phyloP scores from a whole-genome alignment of 2,113 vertebrate genomes.

The Anhinga rufa region DNA sequence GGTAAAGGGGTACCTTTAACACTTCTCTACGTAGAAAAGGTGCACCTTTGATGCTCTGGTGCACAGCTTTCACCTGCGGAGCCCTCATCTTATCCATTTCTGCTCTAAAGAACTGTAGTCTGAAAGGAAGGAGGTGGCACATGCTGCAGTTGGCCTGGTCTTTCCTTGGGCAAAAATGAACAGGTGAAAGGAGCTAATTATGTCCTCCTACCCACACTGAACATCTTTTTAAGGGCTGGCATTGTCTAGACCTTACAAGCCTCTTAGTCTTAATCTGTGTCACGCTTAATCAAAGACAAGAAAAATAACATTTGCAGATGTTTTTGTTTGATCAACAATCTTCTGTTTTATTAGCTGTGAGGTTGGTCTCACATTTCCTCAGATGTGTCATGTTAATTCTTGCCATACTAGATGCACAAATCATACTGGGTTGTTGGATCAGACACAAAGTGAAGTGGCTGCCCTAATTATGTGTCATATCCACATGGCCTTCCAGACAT shows the following conservation, averaged over 20 bases:
- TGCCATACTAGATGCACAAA: slow-evolving; percentile 37
- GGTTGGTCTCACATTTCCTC: slow-evolving; percentile 42
- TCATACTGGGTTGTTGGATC: slow-evolving; percentile 15
- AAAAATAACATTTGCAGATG: slow-evolving; percentile 10
- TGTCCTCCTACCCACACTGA: not conserved
- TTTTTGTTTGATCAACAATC: slow-evolving; percentile 25
- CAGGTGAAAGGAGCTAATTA: not conserved
- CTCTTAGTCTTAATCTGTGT: not conserved
- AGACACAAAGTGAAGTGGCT: slow-evolving; percentile 39
- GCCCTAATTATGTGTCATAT: slow-evolving; percentile 25
- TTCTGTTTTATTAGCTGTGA: slow-evolving; percentile 27
- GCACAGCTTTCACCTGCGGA: not conserved
- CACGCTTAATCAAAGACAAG: not conserved
- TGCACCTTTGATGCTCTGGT: not conserved
- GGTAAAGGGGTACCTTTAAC: not conserved
- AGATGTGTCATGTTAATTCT: slow-evolving; percentile 49
- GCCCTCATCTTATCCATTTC: not conserved
- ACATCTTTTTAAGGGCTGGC: not conserved
- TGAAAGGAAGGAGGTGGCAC: not conserved
- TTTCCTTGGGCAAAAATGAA: not conserved
- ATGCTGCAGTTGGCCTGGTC: not conserved
- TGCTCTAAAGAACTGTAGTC: not conserved
- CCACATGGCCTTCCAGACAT: slow-evolving; percentile 11
- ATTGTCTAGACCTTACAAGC: not conserved
- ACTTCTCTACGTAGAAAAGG: not conserved